phyloP scores from a whole-genome alignment of 2,888 invertebrate genomes.

The Mythimna loreyi region DNA sequence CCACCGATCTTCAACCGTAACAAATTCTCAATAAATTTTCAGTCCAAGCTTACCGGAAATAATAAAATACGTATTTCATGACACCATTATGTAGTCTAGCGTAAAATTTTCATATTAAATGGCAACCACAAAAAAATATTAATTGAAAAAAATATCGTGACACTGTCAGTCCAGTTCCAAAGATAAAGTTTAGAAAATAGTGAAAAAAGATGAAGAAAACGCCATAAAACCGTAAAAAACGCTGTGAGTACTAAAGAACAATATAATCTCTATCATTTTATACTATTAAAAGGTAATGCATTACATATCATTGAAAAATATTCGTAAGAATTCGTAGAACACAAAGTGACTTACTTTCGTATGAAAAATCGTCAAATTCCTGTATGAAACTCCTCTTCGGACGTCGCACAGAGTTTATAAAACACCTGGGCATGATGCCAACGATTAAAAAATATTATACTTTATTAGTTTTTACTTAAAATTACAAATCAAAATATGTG shows the following conservation, averaged over 20 bases:
- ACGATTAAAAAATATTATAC: slow-evolving; percentile 49
- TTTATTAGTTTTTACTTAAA: slow-evolving; percentile 58
- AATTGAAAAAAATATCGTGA: slow-evolving; percentile 48
- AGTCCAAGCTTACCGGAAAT: slow-evolving; percentile 15
- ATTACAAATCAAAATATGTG: slow-evolving; percentile 65
- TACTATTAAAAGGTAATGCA: slow-evolving; percentile 10
- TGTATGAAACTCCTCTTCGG: slow-evolving; percentile 78
- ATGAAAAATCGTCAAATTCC: slow-evolving; percentile 73
- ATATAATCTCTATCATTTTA: slow-evolving; percentile 17
- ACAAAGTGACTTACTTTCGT: slow-evolving; percentile 79
- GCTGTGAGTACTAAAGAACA: slow-evolving; percentile 11
- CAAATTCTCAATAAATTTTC: slow-evolving; percentile 9
- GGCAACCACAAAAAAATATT: slow-evolving; percentile 34
- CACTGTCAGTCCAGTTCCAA: slow-evolving; percentile 56
- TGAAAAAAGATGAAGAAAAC: slow-evolving; percentile 28
- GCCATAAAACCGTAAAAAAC: background rate
- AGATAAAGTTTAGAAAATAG: slow-evolving; percentile 50
- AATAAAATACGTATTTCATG: slow-evolving; percentile 40
- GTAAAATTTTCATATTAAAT: slow-evolving; percentile 26
- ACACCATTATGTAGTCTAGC: slow-evolving; percentile 23
- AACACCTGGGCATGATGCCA: slow-evolving; percentile 85
- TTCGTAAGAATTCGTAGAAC: slow-evolving; percentile 47
- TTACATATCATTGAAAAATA: slow-evolving; percentile 32
- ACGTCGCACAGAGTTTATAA: slow-evolving; percentile 80
- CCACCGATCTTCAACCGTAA: slow-evolving; percentile 1